Conservation (phyloP, 2,797 vertebrate species). For the Trematomus bernacchii region DNA sequence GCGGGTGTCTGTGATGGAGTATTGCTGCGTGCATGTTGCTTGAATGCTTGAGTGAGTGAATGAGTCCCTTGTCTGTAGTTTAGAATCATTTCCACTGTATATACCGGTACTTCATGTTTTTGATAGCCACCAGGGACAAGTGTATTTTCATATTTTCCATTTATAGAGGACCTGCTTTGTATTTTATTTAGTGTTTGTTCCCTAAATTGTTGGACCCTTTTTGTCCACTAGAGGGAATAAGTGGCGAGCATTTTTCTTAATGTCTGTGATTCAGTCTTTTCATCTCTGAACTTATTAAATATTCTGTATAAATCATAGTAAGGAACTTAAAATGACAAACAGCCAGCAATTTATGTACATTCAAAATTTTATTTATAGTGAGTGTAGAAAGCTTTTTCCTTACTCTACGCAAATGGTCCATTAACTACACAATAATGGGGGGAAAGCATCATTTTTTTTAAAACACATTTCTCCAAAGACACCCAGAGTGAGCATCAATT, state of each 20-base stretch:
- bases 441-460: conserved; percentile 44
- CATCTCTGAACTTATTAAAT: conserved; percentile 11
- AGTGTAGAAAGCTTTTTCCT: conserved; percentile 97
- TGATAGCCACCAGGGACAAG: conserved; percentile 86
- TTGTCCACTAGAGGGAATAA: conserved; percentile 86
- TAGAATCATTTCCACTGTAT: conserved; percentile 83
- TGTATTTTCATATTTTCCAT: conserved; percentile 91
- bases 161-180: conserved; percentile 86
- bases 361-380: conserved; percentile 98
- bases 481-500: conserved; percentile 66
- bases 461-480: conserved; percentile 70
- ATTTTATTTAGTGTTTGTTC: conserved; percentile 84
- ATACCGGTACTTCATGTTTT: conserved; percentile 85
- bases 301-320: background rate
- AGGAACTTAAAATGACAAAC: conserved; percentile 25
- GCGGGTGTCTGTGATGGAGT: conserved; percentile 36
- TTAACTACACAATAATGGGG: conserved; percentile 85
- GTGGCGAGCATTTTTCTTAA: conserved; percentile 80
- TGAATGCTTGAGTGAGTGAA: conserved; percentile 71
- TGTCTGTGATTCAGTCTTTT: conserved; percentile 32
- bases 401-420: conserved; percentile 93
- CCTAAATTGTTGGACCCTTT: conserved; percentile 81
- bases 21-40: conserved; percentile 56
- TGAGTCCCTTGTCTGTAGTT: conserved; percentile 77
- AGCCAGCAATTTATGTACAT: conserved; percentile 81